Conservation (phyloP, 2,113 vertebrate genomes). For the Pseudorectes ferrugineus region DNA sequence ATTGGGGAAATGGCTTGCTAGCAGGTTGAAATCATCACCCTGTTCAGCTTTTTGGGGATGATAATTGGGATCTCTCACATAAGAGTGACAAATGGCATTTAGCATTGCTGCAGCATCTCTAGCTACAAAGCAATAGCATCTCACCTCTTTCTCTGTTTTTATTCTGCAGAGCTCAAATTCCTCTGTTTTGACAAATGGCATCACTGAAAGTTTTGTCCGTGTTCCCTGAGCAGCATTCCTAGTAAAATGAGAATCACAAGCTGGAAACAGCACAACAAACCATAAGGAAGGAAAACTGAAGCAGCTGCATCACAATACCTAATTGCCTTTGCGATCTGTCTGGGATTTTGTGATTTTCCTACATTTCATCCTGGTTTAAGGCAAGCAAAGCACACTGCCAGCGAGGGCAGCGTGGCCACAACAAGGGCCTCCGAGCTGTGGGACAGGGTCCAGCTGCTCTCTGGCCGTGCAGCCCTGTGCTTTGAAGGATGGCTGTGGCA, state of each 20-base stretch:
- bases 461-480: accelerated
- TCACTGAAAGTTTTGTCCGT: not conserved
- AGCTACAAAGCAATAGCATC: not conserved
- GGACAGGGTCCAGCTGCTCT: not conserved
- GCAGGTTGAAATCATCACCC: not conserved
- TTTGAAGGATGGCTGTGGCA: not conserved
- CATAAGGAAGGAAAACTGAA: not conserved
- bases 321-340: not conserved
- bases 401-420: accelerated
- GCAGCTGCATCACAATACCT: not conserved
- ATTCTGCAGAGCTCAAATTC: not conserved
- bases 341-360: not conserved
- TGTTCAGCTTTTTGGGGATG: not conserved
- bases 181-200: not conserved
- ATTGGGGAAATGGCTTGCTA: not conserved
- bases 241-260: not conserved
- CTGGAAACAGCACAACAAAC: not conserved
- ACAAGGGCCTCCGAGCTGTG: not conserved
- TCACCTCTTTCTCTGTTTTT: not conserved
- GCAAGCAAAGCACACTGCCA: accelerated
- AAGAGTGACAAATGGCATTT: not conserved
- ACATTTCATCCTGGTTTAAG: not conserved
- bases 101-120: not conserved
- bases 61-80: not conserved
- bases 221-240: not conserved